phyloP scores from a whole-genome alignment of 35 echinoderm and acorn worm genomes.

The Nesometra sesokonis region DNA sequence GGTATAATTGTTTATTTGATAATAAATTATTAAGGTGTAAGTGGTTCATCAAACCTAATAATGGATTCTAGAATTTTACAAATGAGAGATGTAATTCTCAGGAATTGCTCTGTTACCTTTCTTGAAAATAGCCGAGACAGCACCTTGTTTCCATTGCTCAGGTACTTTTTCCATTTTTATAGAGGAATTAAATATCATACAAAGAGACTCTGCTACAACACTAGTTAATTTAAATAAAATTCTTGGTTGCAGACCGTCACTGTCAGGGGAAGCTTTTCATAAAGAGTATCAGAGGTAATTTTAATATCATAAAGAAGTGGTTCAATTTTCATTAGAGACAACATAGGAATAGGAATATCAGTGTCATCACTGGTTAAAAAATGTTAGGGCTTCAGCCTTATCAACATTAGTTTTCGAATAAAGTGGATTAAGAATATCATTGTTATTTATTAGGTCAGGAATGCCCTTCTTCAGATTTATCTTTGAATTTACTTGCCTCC shows the following conservation, averaged over 20 bases:
- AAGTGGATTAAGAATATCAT: not conserved
- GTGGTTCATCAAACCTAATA: not conserved
- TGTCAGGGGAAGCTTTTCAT: too few species aligned
- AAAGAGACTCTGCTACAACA: too few species aligned
- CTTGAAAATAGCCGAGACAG: conserved; percentile 4
- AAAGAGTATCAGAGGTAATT: too few species aligned
- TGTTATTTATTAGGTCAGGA: not conserved
- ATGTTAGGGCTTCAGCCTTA: not conserved
- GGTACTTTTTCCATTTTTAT: too few species aligned
- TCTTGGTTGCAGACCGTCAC: too few species aligned
- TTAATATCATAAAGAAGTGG: too few species aligned
- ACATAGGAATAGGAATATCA: not conserved
- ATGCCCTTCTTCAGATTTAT: not conserved
- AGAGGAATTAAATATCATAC: too few species aligned
- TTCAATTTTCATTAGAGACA: not conserved
- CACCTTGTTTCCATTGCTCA: too few species aligned
- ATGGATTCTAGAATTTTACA: conserved; percentile 6
- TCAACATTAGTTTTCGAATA: not conserved
- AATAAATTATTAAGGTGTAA: not conserved
- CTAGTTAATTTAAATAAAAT: too few species aligned
- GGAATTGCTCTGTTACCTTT: not conserved
- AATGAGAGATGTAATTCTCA: conserved; percentile 1
- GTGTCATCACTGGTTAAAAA: not conserved
- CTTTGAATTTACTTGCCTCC: not conserved
- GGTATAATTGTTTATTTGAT: not conserved